Base-by-base conservation (phyloP, 2,797 vertebrate genomes). In the Manis pentadactyla region DNA sequence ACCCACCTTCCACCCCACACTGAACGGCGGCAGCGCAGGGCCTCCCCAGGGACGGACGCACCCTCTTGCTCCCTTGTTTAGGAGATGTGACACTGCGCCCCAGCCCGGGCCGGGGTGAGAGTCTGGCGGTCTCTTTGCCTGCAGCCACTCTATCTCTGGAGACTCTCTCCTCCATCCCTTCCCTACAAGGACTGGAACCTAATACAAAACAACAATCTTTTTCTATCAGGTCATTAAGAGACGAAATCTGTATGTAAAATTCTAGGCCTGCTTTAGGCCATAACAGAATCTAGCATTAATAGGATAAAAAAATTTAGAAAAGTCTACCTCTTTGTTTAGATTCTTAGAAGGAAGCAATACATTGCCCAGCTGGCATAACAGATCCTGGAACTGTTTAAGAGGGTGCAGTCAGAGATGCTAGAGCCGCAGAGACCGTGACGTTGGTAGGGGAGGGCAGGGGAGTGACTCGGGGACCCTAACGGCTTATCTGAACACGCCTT, bases 221-320 rank as follows among this genome's bases (percentile, higher is more conserved):
- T 90, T 51, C 84, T 94, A 57, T n/a, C 59, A 69, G 53, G 15
- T 59, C 82, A 83, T n/a, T 71, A 86, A 87, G 23, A 95, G 73
- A 71, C 31, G 93, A 93, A 84, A 7, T 81, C 21, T 89, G 17
- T 19, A 83, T 31, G 4, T 42, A 61, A 77, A 92, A 87, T n/a
- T 92, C 84, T 83, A 84, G 92, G 83, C 89, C 10, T 42, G 21
- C 13, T 87, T 90, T 84, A 68, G n/a, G 29, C 39, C 84, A 17
- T 59, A 71, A 63, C 15, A 71, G 73, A 85, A 37, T 37, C 75
- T 92, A 49, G 25, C 53, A 63, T n/a, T 73, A 86, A 89, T 23
- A 21, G 37, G 8, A 86, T 21, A 86, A 71, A 46, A 46, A 63
- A 93, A 77, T 59, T 49, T 77, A 90, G 71, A 79, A 71, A 46